Base-by-base conservation (phyloP, 2,888 invertebrate genomes). In the Hybos culiciformis region DNA sequence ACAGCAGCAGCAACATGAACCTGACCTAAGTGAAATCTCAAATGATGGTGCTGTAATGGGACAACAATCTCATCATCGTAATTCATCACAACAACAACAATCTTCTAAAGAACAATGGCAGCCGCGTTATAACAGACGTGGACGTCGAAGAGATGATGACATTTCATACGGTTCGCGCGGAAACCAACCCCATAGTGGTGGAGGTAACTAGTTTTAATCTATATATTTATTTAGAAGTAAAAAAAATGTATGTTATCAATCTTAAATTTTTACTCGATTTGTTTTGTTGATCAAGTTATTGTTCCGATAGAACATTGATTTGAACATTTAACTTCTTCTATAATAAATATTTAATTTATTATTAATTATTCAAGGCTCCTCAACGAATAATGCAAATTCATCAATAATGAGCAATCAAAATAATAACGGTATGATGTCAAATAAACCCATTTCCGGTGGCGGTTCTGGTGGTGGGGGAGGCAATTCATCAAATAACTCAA, bases 21-120 rank as follows among this genome's bases (percentile, higher is more conserved):
- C 34, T 8, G 12, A 14, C 42, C 46, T 39, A 40, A 51, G 37
- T 46, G 48, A 21, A 46, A 41, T 45, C n/a, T 4, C n/a, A 34
- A 11, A 14, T 15, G 14, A 18, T n/a, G 14, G 15, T 11, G 5
- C 33, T 11, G 18, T 11, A 18, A 17, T 11, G 6, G 9, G 18
- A 15, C 11, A 26, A 47, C 41, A 37, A 47, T 46, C 38, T 48
- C 29, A 26, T 6, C 29, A 26, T 11, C 29, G 48, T 31, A 55
- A 53, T 37, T 50, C 50, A 42, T 46, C 50, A 34, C 51, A 53
- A 40, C 48, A 51, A 38, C 49, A 52, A 46, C 53, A 54, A 50
- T 51, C 49, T 43, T 44, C 54, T 21, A 51, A 54, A 38, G n/a
- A n/a, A n/a, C n/a, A n/a, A n/a, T n/a, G n/a, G n/a, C 15, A 12